A percentile compares a stretch with the other conserved stretches of the same genome.
These are phyloP conservation scores for Terrapene triunguis DNA, from an alignment of 2,113 vertebrate genomes.

Conservation along the genomic window DNA sequence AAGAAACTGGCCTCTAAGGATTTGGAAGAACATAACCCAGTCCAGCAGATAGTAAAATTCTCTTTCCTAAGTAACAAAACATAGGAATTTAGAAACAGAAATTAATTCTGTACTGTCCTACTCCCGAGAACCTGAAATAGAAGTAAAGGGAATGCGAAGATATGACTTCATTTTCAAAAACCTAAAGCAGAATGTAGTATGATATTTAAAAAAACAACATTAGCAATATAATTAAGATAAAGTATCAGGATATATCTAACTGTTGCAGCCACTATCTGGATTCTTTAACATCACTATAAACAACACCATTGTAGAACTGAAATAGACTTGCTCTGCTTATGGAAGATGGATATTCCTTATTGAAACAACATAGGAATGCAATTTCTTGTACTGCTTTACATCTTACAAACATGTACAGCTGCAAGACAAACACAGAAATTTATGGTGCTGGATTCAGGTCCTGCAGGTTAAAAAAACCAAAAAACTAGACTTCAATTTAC, in stretches of 20 bases:
- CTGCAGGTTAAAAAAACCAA: neutral
- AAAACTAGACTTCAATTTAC: neutral
- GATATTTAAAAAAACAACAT: neutral
- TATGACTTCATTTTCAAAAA: neutral
- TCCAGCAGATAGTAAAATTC: neutral
- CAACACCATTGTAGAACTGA: neutral
- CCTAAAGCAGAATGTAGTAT: neutral
- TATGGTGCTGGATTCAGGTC: neutral
- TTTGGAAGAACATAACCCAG: conserved; percentile 33
- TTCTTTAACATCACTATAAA: neutral
- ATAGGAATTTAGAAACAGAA: neutral
- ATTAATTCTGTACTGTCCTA: neutral
- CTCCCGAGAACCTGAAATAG: neutral
- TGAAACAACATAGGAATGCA: neutral
- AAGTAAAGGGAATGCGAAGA: neutral
- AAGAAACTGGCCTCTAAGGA: conserved; percentile 31
- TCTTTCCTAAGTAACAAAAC: neutral
- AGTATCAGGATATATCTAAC: neutral
- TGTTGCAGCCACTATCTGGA: neutral
- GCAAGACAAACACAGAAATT: neutral
- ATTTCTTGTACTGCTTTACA: neutral
- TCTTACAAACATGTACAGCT: neutral
- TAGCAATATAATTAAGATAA: neutral
- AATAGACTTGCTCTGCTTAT: neutral
- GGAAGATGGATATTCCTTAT: neutral